phyloP scores from a whole-genome alignment of 2,888 invertebrate species.

The Esperia sulphurella region DNA sequence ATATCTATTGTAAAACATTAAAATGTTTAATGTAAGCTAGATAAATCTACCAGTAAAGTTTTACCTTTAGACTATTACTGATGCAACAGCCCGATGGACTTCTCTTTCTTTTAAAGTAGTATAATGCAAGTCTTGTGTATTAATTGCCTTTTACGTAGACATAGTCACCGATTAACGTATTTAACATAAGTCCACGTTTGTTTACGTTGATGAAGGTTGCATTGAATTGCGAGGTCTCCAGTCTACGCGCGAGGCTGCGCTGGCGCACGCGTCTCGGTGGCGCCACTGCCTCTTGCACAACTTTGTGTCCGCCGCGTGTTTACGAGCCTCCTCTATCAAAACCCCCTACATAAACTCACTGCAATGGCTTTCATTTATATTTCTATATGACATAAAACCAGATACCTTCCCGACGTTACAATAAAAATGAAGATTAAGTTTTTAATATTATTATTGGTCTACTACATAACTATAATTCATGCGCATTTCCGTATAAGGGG shows the following conservation, averaged over 20 bases:
- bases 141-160: slow-evolving; percentile 13
- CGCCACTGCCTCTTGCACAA: slow-evolving; percentile 70
- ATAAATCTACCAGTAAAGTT: too few species aligned
- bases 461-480: slow-evolving; percentile 53
- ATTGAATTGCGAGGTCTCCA: slow-evolving; percentile 75
- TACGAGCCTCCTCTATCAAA: slow-evolving; percentile 51
- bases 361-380: slow-evolving; percentile 50
- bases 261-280: slow-evolving; percentile 76
- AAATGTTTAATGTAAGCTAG: too few species aligned
- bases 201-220: slow-evolving; percentile 76
- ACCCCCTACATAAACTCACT: slow-evolving; percentile 44
- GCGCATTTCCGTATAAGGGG: slow-evolving; percentile 58
- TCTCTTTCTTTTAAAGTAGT: too few species aligned
- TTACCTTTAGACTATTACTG: too few species aligned
- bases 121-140: not conserved
- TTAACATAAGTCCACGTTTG: slow-evolving; percentile 55
- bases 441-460: slow-evolving; percentile 62
- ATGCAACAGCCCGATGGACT: too few species aligned
- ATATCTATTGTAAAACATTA: too few species aligned
- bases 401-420: slow-evolving; percentile 25
- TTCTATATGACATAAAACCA: slow-evolving; percentile 35
- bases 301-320: slow-evolving; percentile 46
- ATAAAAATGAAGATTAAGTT: slow-evolving; percentile 64
- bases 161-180: slow-evolving; percentile 41
- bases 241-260: slow-evolving; percentile 73